Evolutionary conservation across 2,797 vertebrate genomes (phyloP), one percentile per base, ranked within the genome.

Genomic region (Gymnoscopelus braueri): DNA sequence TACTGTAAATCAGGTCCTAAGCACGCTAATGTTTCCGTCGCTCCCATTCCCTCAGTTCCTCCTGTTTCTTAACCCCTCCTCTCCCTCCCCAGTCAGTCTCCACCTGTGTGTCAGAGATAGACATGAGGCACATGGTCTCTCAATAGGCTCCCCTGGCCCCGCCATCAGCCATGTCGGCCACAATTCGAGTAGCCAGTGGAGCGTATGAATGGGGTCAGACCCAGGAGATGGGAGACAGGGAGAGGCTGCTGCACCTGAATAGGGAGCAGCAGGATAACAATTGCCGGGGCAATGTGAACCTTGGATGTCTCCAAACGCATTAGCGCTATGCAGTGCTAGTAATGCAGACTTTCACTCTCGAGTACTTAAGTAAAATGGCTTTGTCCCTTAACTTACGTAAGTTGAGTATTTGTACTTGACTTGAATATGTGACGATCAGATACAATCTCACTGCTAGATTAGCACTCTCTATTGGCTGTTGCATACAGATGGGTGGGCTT

Each of bases 161-260:
- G 23, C 60, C 19, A 69, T 84, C 71, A 70, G 72, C 65, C 67
- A 23, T 26, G 26, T 58, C 44, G 69, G 29, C 65, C 77, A 71
- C 80, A 72, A 54, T 62, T 55, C 69, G 13, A 9, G 72, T 24
- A 79, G 9, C 52, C 74, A 84, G 74, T 2, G 62, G 72, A 79
- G 87, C 75, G 57, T 85, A 71, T 81, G 83, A 89, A 81, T 59
- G 81, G 77, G 84, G 85, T 87, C 83, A 80, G 12, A 69, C 44
- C 72, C 65, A 57, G 66, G 71, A 74, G 79, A 85, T 26, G 63
- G 58, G 15, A 58, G 69, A 55, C 58, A 72, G 72, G 60, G 56
- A 2, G 61, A 67, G 68, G 63, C 84, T 19, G 44, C 66, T 74
- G 65, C 69, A 74, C 47, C 47, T 76, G 75, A 84, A 75, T 3